phyloP scores from a whole-genome alignment of 2,113 vertebrate genomes.

The Caretta caretta region DNA sequence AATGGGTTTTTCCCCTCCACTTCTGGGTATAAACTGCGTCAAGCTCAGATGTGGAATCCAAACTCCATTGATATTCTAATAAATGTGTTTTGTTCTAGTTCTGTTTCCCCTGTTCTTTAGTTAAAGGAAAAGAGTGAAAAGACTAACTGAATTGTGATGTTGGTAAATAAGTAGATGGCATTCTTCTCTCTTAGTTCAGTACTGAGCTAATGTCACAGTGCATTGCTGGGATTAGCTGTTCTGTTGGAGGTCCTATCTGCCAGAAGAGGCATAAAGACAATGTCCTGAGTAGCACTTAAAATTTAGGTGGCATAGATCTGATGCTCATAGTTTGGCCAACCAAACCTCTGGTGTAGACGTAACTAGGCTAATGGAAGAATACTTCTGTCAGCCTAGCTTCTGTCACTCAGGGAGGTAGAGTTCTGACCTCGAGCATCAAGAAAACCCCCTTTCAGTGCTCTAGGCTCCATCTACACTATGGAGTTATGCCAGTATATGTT shows the following conservation, averaged over 20 bases:
- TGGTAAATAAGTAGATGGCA: not conserved
- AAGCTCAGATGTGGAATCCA: not conserved
- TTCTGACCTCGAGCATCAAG: not conserved
- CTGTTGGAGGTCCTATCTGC: not conserved
- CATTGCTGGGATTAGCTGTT: not conserved
- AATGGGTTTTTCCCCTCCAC: not conserved
- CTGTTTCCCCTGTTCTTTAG: not conserved
- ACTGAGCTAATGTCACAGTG: not conserved
- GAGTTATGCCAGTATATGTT: not conserved
- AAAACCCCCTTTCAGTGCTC: not conserved
- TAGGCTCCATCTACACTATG: not conserved
- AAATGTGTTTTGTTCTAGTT: not conserved
- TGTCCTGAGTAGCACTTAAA: not conserved
- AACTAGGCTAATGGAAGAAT: not conserved
- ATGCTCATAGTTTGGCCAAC: not conserved
- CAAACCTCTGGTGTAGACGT: not conserved
- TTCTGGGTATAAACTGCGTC: fast-evolving
- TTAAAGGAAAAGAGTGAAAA: not conserved
- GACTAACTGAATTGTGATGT: not conserved
- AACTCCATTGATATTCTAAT: not conserved
- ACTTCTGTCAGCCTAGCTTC: not conserved
- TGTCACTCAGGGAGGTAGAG: not conserved
- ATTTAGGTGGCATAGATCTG: not conserved
- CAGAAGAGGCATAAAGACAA: not conserved
- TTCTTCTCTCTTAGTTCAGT: not conserved